Percentiles rank a stretch among this genome's conserved stretches.
phyloP scores from a whole-genome alignment of 1,140 invertebrate genomes.

The Acromyrmex charruanus region DNA sequence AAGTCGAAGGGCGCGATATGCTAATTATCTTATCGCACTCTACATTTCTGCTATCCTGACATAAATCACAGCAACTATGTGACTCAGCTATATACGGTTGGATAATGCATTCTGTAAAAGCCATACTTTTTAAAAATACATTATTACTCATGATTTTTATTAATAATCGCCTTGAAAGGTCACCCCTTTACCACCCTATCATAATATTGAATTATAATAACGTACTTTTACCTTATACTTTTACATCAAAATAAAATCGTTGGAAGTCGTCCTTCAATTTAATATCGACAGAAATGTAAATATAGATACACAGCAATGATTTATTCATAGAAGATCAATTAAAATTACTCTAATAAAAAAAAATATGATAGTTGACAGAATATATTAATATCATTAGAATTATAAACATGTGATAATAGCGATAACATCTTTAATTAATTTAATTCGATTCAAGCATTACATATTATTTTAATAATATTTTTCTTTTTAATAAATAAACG shows the following conservation, averaged over 20 bases:
- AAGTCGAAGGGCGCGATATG: constrained; percentile 38
- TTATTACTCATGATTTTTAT: constrained; percentile 22
- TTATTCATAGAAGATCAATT: neutral
- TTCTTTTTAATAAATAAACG: constrained; percentile 1
- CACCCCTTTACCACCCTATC: constrained; percentile 19
- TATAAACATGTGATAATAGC: neutral
- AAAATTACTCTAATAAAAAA: neutral
- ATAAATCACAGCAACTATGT: constrained; percentile 36
- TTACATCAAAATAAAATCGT: constrained; percentile 30
- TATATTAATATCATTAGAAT: too few species aligned
- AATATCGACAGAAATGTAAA: neutral
- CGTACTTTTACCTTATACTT: constrained; percentile 38
- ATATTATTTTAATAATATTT: neutral
- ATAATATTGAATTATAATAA: constrained; percentile 8
- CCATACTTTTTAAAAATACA: neutral
- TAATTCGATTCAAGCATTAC: neutral
- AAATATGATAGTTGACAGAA: neutral
- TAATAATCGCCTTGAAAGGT: constrained; percentile 41
- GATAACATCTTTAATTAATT: constrained; percentile 15
- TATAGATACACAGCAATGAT: neutral
- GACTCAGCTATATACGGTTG: neutral
- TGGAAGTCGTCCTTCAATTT: constrained; percentile 32
- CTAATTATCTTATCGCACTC: constrained; percentile 28
- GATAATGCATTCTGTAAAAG: neutral
- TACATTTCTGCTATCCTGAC: constrained; percentile 23